Evolutionary conservation across 1,140 invertebrate genomes (phyloP).

Genomic region (Cotesia vestalis): DNA sequence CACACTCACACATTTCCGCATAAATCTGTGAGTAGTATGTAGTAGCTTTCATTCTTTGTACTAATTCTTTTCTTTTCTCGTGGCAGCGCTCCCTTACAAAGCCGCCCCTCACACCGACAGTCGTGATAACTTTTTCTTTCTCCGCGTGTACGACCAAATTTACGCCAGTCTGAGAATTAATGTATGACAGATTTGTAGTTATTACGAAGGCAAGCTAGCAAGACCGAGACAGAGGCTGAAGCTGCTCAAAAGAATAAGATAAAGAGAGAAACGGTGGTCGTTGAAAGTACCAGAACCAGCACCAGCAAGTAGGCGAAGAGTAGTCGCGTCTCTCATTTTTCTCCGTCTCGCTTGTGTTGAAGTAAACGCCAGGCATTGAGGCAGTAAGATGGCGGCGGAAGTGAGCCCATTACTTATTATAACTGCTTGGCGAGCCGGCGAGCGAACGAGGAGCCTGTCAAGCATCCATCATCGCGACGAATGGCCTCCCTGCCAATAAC

Average conservation of each 20-base stretch:
- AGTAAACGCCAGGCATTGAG: slow-evolving; percentile 58
- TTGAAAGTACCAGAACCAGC: neutral
- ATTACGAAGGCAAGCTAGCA: slow-evolving; percentile 53
- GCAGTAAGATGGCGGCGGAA: slow-evolving; percentile 56
- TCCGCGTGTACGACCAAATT: slow-evolving; percentile 61
- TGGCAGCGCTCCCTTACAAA: neutral
- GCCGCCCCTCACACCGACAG: neutral
- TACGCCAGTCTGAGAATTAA: slow-evolving; percentile 65
- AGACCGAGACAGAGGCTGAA: slow-evolving; percentile 50
- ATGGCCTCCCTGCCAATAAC: slow-evolving; percentile 66
- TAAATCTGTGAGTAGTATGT: neutral
- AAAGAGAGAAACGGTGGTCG: slow-evolving; percentile 33
- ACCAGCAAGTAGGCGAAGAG: slow-evolving; percentile 36
- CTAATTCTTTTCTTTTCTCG: neutral
- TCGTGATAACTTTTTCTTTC: slow-evolving; percentile 57
- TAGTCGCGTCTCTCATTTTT: slow-evolving; percentile 37
- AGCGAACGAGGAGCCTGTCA: slow-evolving; percentile 60
- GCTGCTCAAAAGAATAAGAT: slow-evolving; percentile 24
- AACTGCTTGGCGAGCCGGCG: slow-evolving; percentile 62
- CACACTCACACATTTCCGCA: no score
- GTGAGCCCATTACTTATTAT: slow-evolving; percentile 65
- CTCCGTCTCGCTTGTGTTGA: slow-evolving; percentile 27
- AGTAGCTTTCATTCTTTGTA: neutral
- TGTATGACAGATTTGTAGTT: slow-evolving; percentile 67
- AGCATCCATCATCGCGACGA: slow-evolving; percentile 66